Evolutionary conservation across 2,888 invertebrate genomes (phyloP).

Genomic region (Hetaerina titia): DNA sequence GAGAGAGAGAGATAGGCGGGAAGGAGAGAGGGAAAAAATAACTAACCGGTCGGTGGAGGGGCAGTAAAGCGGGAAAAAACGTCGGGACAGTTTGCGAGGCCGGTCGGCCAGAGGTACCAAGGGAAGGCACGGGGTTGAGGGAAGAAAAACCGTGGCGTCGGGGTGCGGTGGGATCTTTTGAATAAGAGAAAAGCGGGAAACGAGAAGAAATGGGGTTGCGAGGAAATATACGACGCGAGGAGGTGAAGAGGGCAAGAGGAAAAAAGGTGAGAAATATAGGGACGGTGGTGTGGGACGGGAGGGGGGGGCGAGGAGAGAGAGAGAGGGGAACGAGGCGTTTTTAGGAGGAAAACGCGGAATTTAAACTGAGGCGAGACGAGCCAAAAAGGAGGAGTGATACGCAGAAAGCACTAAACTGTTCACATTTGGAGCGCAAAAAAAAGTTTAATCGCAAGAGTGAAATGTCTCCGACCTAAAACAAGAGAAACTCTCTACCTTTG

Average conservation of each 20-base stretch:
- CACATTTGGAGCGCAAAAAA: not conserved
- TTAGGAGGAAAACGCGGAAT: not conserved
- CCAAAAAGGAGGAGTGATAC: not conserved
- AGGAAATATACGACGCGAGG: not conserved
- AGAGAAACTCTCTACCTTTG: no score
- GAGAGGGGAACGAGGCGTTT: not conserved
- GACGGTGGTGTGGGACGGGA: not conserved
- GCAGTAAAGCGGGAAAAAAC: constrained; percentile 4
- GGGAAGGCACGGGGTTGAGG: not conserved
- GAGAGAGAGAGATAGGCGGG: not conserved
- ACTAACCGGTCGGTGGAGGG: not conserved
- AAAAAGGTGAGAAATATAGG: not conserved
- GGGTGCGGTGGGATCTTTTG: constrained; percentile 41
- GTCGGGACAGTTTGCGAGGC: constrained; percentile 52
- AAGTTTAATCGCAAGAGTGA: not conserved
- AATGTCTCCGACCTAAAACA: no score
- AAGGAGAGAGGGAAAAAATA: not conserved
- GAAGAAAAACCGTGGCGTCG: constrained; percentile 5
- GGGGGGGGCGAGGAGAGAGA: not conserved
- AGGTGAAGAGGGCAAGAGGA: not conserved
- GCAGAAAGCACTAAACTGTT: not conserved
- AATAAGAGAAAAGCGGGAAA: constrained; percentile 62
- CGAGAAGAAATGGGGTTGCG: constrained; percentile 26
- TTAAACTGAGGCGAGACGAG: not conserved
- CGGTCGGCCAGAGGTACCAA: not conserved